phyloP scores from a whole-genome alignment of 2,113 vertebrate genomes.

The Anoplopoma fimbria region DNA sequence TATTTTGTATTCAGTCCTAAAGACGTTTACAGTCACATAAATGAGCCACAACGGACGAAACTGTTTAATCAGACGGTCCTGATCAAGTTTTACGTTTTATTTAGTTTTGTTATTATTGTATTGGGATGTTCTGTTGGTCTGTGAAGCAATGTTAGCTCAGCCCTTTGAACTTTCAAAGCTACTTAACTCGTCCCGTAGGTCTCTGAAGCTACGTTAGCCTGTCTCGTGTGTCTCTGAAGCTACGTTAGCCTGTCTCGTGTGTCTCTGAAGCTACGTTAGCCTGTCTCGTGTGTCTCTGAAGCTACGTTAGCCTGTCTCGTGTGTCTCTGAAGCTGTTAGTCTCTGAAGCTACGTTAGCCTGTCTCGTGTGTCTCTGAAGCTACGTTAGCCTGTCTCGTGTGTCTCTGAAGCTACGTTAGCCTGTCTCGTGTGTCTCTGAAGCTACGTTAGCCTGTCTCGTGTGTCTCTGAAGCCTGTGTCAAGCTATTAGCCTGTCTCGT shows the following conservation, averaged over 20 bases:
- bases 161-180: no score
- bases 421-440: accelerated
- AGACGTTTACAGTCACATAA: neutral
- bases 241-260: neutral
- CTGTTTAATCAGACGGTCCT: neutral
- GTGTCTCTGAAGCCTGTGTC: neutral
- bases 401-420: neutral
- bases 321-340: neutral
- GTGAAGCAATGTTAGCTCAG: neutral
- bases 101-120: neutral
- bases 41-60: neutral
- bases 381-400: neutral
- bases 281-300: neutral
- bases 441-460: neutral
- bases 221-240: neutral
- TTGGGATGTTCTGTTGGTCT: neutral
- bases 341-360: neutral
- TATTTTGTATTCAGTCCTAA: neutral
- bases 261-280: neutral
- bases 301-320: neutral
- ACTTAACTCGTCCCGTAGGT: neutral
- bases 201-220: neutral
- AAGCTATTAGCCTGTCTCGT: neutral
- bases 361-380: neutral
- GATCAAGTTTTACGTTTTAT: neutral